phyloP scores from a whole-genome alignment of 2,113 vertebrate genomes.

The Alouatta palliata region DNA sequence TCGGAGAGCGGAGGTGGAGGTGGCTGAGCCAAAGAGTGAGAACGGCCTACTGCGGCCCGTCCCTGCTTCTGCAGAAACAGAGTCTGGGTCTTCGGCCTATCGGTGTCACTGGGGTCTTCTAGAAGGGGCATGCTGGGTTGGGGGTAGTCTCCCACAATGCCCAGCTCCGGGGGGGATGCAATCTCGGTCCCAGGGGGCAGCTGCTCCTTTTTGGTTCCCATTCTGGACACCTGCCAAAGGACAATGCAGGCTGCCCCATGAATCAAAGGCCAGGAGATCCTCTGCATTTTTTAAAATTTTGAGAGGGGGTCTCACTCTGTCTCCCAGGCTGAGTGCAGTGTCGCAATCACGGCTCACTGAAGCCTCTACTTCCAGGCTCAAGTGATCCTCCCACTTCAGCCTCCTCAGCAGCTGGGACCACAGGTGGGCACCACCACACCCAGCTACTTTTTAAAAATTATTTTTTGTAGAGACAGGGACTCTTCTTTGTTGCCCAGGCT shows the following conservation, averaged over 20 bases:
- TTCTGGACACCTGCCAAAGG: not conserved
- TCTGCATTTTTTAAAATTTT: not conserved
- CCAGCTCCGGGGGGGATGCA: not conserved
- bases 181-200: not conserved
- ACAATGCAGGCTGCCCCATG: not conserved
- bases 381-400: too few relatives aligned
- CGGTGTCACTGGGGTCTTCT: not conserved
- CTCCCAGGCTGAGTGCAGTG: too few relatives aligned
- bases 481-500: too few relatives aligned
- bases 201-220: not conserved
- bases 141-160: not conserved
- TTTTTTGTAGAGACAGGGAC: too few relatives aligned
- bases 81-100: not conserved
- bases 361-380: too few relatives aligned
- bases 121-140: constrained; percentile 55
- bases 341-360: too few relatives aligned
- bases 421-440: too few relatives aligned
- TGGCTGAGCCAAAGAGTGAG: not conserved
- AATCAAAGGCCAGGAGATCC: not conserved
- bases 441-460: too few relatives aligned
- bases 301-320: too few relatives aligned
- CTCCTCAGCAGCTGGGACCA: too few relatives aligned
- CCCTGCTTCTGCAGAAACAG: not conserved
- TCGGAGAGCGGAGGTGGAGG: not conserved
- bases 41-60: not conserved